Percentiles rank a stretch among this genome's conserved stretches.
These are phyloP conservation scores for Eristalis arbustorum DNA, from an alignment of 2,888 invertebrate genomes.

Conservation along the genomic window DNA sequence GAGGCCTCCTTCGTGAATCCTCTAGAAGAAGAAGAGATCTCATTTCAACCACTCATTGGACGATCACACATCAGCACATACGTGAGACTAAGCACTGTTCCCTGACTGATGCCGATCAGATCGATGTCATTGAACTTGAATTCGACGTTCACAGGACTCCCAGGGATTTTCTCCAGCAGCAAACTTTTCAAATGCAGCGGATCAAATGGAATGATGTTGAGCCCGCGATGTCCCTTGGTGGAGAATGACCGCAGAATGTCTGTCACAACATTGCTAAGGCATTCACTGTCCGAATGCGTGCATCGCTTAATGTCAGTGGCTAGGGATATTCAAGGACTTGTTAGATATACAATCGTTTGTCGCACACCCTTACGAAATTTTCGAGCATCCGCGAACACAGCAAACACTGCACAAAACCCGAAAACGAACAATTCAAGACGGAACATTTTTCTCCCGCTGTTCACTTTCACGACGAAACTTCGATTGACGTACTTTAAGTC, in stretches of 20 bases:
- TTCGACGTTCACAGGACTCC: constrained; percentile 77
- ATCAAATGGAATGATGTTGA: constrained; percentile 76
- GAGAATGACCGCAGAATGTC: constrained; percentile 7
- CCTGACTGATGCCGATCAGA: constrained; percentile 73
- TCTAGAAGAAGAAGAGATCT: constrained; percentile 4
- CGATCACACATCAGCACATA: constrained; percentile 49
- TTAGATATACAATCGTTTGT: background rate
- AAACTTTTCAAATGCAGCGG: constrained; percentile 76
- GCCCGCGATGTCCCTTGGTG: constrained; percentile 73
- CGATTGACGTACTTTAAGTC: background rate
- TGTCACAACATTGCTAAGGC: constrained; percentile 4
- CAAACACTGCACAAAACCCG: background rate
- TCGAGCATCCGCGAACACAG: background rate
- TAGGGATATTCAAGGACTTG: background rate
- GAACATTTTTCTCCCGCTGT: background rate
- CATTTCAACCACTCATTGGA: background rate
- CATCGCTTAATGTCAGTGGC: constrained; percentile 44
- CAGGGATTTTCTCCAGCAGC: constrained; percentile 73
- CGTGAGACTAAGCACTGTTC: constrained; percentile 70
- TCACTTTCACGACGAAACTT: background rate
- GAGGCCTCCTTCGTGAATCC: constrained; percentile 30
- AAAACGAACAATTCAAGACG: background rate
- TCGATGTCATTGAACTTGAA: constrained; percentile 75
- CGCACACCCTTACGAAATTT: constrained; percentile 29
- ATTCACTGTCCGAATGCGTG: constrained; percentile 20